Percentiles rank a stretch among this genome's conserved stretches.
phyloP scores from a whole-genome alignment of 2,113 vertebrate genomes.

The Oenanthe oenanthe region DNA sequence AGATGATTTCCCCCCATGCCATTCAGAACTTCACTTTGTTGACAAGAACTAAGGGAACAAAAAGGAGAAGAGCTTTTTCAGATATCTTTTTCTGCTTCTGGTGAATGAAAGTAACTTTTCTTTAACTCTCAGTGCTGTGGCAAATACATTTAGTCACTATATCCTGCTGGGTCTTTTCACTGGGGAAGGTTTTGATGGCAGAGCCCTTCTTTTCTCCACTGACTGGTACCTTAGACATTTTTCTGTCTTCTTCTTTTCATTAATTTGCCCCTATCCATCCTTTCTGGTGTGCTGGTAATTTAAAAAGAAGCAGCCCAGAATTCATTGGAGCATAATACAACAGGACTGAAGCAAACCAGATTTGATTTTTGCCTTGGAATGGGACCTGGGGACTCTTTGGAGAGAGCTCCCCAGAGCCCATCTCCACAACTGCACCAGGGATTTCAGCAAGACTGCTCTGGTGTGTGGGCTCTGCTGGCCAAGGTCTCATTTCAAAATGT shows the following conservation, averaged over 20 bases:
- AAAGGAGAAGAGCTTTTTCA: conserved; percentile 41
- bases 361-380: background rate
- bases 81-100: background rate
- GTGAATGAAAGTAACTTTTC: conserved; percentile 61
- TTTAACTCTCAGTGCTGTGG: conserved; percentile 44
- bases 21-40: conserved; percentile 61
- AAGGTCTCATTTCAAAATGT: background rate
- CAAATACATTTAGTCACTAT: conserved; percentile 35
- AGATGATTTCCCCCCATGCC: background rate
- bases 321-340: background rate
- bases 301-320: background rate
- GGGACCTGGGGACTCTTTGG: background rate
- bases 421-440: background rate
- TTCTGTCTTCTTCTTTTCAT: conserved; percentile 28
- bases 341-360: background rate
- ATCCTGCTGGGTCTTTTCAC: conserved; percentile 60
- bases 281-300: conserved; percentile 13
- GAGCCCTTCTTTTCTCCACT: conserved; percentile 35
- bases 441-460: background rate
- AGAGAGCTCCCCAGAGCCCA: background rate
- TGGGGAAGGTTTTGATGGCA: conserved; percentile 50
- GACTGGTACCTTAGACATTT: background rate
- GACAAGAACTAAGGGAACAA: conserved; percentile 55
- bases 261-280: conserved; percentile 11
- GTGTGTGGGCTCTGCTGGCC: background rate